Conservation (phyloP, 2,113 vertebrate genomes). For the Formicarius rufipectus region DNA sequence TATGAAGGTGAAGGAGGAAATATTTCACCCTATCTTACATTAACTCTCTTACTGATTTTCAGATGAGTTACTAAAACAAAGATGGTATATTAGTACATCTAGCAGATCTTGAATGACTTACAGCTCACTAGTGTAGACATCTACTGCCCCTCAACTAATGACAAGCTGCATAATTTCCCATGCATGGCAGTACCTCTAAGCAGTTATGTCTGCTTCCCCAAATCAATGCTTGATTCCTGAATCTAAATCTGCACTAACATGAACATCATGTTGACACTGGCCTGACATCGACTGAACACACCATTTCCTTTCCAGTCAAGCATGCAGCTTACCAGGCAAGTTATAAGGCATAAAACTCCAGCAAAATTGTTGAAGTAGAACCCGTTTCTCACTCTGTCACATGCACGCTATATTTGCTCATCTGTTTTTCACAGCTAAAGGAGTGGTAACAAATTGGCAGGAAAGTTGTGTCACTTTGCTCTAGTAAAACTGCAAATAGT, state of each 20-base stretch:
- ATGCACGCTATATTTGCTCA: neutral
- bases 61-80: neutral
- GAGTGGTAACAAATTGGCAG: neutral
- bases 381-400: neutral
- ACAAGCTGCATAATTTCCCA: neutral
- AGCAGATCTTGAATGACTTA: neutral
- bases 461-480: neutral
- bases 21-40: neutral
- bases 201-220: neutral
- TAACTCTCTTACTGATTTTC: neutral
- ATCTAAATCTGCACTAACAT: neutral
- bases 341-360: neutral
- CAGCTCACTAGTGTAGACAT: neutral
- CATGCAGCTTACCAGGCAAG: neutral
- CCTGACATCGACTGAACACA: neutral
- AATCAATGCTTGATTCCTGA: neutral
- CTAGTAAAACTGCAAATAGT: neutral
- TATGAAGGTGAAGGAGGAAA: neutral
- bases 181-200: neutral
- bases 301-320: slow-evolving; percentile 9
- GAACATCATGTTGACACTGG: neutral
- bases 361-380: neutral
- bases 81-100: neutral
- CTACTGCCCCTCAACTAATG: neutral
- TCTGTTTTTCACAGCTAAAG: slow-evolving; percentile 4